These are phyloP conservation scores for Epinephelus lanceolatus DNA, from an alignment of 2,113 vertebrate species.

Conservation along the genomic window DNA sequence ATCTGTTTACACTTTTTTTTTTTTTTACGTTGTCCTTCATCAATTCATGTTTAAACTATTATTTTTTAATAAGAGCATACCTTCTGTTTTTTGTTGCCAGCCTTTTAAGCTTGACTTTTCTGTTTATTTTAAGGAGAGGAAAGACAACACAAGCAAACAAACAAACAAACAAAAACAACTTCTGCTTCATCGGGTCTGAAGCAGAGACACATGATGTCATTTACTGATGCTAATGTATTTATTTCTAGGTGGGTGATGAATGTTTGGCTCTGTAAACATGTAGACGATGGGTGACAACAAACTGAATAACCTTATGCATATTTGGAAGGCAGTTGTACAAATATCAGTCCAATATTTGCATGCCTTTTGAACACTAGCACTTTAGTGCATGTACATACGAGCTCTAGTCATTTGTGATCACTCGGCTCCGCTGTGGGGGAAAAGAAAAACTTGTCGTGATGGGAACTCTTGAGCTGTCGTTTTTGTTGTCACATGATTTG, in stretches of 20 bases:
- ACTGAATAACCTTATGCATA: constrained; percentile 79
- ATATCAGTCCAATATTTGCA: constrained; percentile 87
- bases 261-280: constrained; percentile 71
- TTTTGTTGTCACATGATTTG: constrained; percentile 87
- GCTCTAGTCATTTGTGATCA: constrained; percentile 85
- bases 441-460: constrained; percentile 77
- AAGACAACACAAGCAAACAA: constrained; percentile 45
- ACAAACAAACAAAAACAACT: constrained; percentile 66
- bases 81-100: constrained; percentile 37
- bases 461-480: constrained; percentile 85
- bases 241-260: constrained; percentile 69
- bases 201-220: constrained; percentile 86
- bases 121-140: constrained; percentile 31
- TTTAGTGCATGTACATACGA: constrained; percentile 94
- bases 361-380: constrained; percentile 92
- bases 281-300: constrained; percentile 59
- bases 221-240: constrained; percentile 72
- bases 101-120: constrained; percentile 70
- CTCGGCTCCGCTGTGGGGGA: constrained; percentile 76
- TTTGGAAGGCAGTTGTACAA: constrained; percentile 85
- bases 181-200: constrained; percentile 85
- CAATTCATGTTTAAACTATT: constrained; percentile 60
- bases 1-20: constrained; percentile 41
- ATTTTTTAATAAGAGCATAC: constrained; percentile 37
- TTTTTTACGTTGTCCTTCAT: constrained; percentile 65